Conservation (phyloP, 53 echinoderm and acorn worm genomes). For the Holothuria leucospilota region DNA sequence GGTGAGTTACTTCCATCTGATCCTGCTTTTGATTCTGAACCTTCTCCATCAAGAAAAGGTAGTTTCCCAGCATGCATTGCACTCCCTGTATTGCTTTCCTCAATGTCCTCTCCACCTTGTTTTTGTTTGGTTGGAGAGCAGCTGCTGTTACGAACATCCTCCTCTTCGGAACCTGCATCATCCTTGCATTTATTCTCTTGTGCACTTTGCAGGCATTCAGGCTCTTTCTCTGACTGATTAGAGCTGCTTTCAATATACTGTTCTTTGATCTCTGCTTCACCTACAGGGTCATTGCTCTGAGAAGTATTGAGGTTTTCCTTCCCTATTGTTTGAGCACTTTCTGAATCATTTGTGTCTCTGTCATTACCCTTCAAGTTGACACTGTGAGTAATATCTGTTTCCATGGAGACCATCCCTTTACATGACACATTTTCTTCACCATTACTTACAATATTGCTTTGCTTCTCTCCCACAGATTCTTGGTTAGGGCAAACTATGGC, state of each 20-base stretch:
- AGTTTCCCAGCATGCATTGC: constrained; percentile 1
- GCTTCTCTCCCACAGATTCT: neutral
- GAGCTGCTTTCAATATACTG: no score
- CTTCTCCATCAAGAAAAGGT: neutral
- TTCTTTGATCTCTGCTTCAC: no score
- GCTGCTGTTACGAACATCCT: constrained; percentile 65
- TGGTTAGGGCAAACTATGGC: neutral
- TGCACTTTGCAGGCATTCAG: no score
- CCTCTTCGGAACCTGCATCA: constrained; percentile 5
- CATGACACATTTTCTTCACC: neutral
- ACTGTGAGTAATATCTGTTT: neutral
- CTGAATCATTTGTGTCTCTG: no score
- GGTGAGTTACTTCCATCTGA: constrained; percentile 40
- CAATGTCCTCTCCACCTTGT: neutral
- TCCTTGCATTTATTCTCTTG: no score
- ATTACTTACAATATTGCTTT: constrained; percentile 10
- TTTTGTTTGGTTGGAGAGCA: constrained; percentile 46
- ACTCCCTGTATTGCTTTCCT: neutral
- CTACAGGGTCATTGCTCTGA: no score
- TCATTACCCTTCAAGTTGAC: no score
- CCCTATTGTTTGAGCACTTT: no score
- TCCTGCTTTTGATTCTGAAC: neutral
- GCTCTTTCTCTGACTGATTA: no score
- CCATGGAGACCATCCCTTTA: neutral
- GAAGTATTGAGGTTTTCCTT: no score